These are phyloP conservation scores for Meteorus cinctellus DNA, from an alignment of 2,888 invertebrate genomes.

Conservation along the genomic window DNA sequence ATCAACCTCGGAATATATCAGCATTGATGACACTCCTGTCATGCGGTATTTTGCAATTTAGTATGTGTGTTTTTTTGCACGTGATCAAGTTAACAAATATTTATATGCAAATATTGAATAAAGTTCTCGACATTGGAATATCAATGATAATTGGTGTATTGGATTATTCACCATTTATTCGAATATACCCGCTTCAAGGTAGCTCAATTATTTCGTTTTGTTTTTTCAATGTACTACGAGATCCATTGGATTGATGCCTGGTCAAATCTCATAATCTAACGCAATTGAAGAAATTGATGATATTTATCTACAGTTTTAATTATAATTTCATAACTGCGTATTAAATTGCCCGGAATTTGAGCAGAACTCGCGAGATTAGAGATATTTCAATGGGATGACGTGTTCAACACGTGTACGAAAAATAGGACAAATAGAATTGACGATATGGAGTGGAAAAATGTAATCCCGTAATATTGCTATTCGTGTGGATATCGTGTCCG, in stretches of 20 bases:
- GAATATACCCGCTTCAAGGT: background rate
- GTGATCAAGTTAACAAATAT: background rate
- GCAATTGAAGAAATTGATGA: no score
- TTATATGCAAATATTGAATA: background rate
- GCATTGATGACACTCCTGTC: background rate
- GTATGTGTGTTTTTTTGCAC: background rate
- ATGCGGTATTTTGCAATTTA: background rate
- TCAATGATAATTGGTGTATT: background rate
- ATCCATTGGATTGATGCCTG: no score
- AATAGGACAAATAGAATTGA: background rate
- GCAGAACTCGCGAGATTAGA: no score
- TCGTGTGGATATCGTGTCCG: background rate
- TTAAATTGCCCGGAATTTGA: no score
- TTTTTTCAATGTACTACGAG: no score
- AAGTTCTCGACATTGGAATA: background rate
- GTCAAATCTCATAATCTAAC: no score
- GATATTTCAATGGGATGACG: no score
- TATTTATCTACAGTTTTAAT: no score
- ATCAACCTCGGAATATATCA: background rate
- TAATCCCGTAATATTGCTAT: slow-evolving; percentile 1
- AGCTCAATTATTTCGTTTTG: no score
- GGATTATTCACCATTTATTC: background rate
- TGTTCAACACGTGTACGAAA: background rate
- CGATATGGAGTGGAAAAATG: slow-evolving; percentile 3
- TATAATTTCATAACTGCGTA: no score